Evolutionary conservation across 2,797 vertebrate genomes (phyloP).

Genomic region (Manis javanica): DNA sequence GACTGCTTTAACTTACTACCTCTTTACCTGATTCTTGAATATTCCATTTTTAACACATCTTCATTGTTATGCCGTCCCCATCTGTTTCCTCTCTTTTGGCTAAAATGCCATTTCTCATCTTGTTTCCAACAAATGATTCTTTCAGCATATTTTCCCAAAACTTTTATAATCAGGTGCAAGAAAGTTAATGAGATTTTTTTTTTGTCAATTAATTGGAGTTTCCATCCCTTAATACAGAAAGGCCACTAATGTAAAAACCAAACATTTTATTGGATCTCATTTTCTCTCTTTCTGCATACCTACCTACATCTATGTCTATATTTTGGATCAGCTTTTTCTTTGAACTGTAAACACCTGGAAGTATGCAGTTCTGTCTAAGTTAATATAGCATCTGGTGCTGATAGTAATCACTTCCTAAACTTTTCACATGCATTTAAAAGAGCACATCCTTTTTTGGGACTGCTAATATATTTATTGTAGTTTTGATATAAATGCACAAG

Average conservation of each 20-base stretch:
- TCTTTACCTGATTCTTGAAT: not conserved
- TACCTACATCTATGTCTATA: not conserved
- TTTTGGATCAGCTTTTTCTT: conserved; percentile 56
- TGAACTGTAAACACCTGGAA: conserved; percentile 19
- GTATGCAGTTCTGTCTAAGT: not conserved
- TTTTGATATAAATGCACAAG: not conserved
- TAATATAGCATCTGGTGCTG: not conserved
- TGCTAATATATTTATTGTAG: not conserved
- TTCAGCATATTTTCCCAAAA: not conserved
- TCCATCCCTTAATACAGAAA: conserved; percentile 38
- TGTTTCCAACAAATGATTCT: conserved; percentile 40
- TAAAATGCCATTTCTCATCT: not conserved
- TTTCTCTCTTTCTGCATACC: not conserved
- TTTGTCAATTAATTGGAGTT: not conserved
- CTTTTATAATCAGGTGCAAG: not conserved
- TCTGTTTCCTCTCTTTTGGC: not conserved
- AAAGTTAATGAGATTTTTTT: not conserved
- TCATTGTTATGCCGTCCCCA: not conserved
- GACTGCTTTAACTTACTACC: not conserved
- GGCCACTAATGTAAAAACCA: conserved; percentile 5
- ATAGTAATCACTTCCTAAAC: conserved; percentile 10
- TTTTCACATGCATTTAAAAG: conserved; percentile 26
- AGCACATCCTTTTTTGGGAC: not conserved
- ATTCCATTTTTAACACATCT: not conserved
- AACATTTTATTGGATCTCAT: not conserved